Conservation (phyloP, 2,113 vertebrate species). For the Dissostichus mawsoni region DNA sequence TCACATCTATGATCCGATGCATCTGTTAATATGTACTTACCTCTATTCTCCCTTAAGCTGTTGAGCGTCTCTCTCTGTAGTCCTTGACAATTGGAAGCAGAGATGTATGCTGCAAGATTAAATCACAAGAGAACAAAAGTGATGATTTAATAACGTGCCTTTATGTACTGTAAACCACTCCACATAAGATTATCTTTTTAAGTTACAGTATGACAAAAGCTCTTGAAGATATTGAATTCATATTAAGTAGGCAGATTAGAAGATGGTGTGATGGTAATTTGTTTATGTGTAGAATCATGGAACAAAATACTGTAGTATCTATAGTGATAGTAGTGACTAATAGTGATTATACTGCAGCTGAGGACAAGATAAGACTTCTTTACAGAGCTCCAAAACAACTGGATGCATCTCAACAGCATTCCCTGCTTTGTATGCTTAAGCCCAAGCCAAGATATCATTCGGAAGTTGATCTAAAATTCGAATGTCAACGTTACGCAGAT, state of each 20-base stretch:
- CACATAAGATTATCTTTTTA: slow-evolving; percentile 4
- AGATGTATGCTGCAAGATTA: slow-evolving; percentile 16
- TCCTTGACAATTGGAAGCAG: neutral
- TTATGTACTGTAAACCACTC: neutral
- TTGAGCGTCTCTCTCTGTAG: neutral
- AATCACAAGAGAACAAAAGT: slow-evolving; percentile 31
- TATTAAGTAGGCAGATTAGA: neutral
- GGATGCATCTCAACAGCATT: neutral
- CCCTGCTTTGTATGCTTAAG: neutral
- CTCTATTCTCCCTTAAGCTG: slow-evolving; percentile 10
- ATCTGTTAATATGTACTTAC: slow-evolving; percentile 22
- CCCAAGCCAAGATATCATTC: neutral
- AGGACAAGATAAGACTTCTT: neutral
- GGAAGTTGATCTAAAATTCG: no score
- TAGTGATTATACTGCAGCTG: neutral
- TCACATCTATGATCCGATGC: neutral
- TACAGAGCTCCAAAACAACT: neutral
- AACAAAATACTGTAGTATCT: no score
- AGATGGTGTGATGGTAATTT: neutral
- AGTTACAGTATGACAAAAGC: neutral
- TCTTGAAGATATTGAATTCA: neutral
- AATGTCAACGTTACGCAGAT: no score
- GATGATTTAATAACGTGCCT: slow-evolving; percentile 9
- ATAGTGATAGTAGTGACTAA: neutral
- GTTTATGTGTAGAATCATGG: neutral